Base-by-base conservation (phyloP, 2,113 vertebrate species). In the Elanoides forficatus region DNA sequence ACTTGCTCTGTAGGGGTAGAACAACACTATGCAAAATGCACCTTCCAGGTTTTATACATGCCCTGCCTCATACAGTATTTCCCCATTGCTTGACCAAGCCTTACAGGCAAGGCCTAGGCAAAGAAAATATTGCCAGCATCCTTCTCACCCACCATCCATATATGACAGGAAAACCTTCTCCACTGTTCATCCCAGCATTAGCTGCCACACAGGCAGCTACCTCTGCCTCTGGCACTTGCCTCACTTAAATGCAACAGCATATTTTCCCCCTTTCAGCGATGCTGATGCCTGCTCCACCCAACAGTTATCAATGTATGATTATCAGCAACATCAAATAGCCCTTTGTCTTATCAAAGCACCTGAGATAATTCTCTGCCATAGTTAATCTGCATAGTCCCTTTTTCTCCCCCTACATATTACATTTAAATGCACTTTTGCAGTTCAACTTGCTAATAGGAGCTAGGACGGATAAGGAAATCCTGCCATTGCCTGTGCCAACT, bases 231-330 rank as follows among this genome's bases (percentile, higher is more conserved):
- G 30, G 26, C 1, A 0, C 36, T 36, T 52, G 42, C 20, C 48
- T 18, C 34, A 21, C 27, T 38, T 32, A 27, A 70, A 38, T 0
- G 1, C 9, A 30, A 43, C 34, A 53, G 53, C 0, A 0, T 29
- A 10, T 86, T 53, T 73, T 23, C 47, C 30, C 29, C n/a, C 17
- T 65, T 53, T 59, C 50, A 32, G 32, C 48, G 43, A 21, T 10
- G 17, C 23, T 92, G 73, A 52, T 60, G 43, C 80, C n/a, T 11
- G 17, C 50, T 74, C 70, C 38, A 78, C 32, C 42, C 34, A n/a
- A 58, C 42, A 65, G 12, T 53, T 72, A 22, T 47, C 5, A 0
- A 17, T 18, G 14, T 56, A 8, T 56, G 23, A 47, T 34, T 78
- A 74, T 53, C 55, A 34, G 42, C 59, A 58, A 42, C 15, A 36